Evolutionary conservation across 2,888 invertebrate species (phyloP).

Genomic region (Caenorhabditis uteleia): DNA sequence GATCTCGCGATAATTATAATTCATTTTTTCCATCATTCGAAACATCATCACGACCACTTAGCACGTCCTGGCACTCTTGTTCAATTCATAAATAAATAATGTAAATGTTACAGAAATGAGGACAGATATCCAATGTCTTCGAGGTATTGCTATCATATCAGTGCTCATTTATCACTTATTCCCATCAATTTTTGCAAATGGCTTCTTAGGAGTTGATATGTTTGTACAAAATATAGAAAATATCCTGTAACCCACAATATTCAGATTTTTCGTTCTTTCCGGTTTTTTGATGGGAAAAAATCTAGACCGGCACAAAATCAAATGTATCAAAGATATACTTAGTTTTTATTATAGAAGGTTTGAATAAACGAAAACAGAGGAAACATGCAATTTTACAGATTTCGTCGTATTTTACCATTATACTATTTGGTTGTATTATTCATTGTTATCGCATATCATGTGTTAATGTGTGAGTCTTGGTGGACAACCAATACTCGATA

Average conservation of each 20-base stretch:
- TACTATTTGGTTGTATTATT: slow-evolving; percentile 12
- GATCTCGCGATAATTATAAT: too few species aligned
- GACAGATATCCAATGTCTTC: slow-evolving; percentile 14
- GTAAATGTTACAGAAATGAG: slow-evolving; percentile 7
- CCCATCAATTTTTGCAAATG: slow-evolving; percentile 10
- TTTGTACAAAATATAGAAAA: background rate
- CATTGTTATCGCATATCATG: slow-evolving; percentile 5
- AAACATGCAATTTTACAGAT: background rate
- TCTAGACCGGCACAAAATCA: background rate
- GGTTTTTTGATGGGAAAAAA: slow-evolving; percentile 11
- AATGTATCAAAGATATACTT: background rate
- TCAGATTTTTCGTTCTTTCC: slow-evolving; percentile 17
- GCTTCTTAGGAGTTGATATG: slow-evolving; percentile 18
- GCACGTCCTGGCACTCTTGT: too few species aligned
- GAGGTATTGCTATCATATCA: slow-evolving; percentile 8
- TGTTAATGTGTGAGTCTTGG: slow-evolving; percentile 7
- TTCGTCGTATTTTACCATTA: slow-evolving; percentile 18
- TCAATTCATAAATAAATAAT: too few species aligned
- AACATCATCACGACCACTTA: too few species aligned
- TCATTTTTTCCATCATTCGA: too few species aligned
- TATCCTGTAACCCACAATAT: background rate
- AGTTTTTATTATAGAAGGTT: slow-evolving; percentile 8
- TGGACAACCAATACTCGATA: slow-evolving; percentile 20
- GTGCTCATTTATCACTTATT: slow-evolving; percentile 12
- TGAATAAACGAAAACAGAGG: too few species aligned